Conservation (phyloP, 2,797 vertebrate genomes). For the Rhabdophis nuchalis region DNA sequence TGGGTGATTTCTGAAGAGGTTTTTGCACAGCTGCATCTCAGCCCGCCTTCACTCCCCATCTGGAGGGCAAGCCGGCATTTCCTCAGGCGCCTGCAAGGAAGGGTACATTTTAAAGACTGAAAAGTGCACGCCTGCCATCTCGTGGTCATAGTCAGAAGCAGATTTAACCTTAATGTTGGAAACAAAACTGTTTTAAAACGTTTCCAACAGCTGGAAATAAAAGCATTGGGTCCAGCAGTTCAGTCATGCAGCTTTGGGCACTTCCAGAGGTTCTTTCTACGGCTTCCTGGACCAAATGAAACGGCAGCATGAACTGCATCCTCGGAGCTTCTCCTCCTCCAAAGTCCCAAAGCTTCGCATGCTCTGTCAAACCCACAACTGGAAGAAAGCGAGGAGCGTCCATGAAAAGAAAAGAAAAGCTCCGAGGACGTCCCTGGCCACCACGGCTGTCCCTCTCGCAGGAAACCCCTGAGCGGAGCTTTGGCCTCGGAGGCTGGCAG, state of each 20-base stretch:
- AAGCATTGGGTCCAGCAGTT: neutral
- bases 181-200: neutral
- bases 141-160: slow-evolving; percentile 41
- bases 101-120: fast-evolving
- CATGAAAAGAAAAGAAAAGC: neutral
- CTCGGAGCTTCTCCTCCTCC: neutral
- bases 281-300: neutral
- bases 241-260: neutral
- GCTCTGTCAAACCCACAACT: neutral
- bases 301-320: neutral
- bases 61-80: slow-evolving; percentile 38
- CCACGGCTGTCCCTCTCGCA: neutral
- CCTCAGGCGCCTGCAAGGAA: neutral
- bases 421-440: neutral
- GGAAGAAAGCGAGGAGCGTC: neutral
- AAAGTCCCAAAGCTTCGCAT: neutral
- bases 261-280: neutral
- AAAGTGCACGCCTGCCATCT: slow-evolving; percentile 68
- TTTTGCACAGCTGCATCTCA: slow-evolving; percentile 67
- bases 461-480: neutral
- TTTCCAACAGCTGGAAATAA: neutral
- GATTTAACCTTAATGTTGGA: neutral
- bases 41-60: slow-evolving; percentile 34
- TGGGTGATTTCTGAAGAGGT: slow-evolving; percentile 71
- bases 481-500: neutral